Conservation (phyloP, 2,888 invertebrate genomes). For the Leuctra nigra region DNA sequence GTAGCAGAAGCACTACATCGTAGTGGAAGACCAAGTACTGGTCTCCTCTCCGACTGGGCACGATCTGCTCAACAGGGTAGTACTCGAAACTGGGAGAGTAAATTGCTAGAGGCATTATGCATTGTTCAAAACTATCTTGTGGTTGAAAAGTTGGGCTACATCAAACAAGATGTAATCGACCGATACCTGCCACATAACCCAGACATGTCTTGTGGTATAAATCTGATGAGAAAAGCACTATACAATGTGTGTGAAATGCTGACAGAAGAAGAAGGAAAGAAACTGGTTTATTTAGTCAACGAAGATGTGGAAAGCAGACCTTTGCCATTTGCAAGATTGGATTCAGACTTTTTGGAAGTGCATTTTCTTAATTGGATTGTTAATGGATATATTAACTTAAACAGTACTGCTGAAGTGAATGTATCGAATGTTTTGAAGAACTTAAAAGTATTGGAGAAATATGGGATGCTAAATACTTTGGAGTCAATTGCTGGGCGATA, state of each 20-base stretch:
- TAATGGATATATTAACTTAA: conserved; percentile 31
- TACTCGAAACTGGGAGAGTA: conserved; percentile 40
- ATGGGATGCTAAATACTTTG: conserved; percentile 1
- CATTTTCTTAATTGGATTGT: conserved; percentile 37
- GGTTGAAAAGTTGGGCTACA: conserved; percentile 40
- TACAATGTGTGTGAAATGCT: conserved; percentile 44
- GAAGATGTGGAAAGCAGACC: conserved; percentile 31
- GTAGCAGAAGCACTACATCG: conserved; percentile 13
- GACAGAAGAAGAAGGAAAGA: conserved; percentile 34
- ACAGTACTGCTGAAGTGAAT: conserved; percentile 23
- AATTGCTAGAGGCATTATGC: conserved; percentile 47
- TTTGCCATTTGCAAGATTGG: conserved; percentile 30
- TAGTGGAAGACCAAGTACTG: conserved; percentile 7
- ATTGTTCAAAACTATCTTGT: conserved; percentile 43
- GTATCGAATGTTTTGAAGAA: conserved; percentile 9
- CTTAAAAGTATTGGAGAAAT: conserved; percentile 19
- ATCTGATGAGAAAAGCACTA: conserved; percentile 42
- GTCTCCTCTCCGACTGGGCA: conserved; percentile 25
- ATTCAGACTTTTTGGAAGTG: conserved; percentile 35
- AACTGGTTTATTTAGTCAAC: conserved; percentile 31
- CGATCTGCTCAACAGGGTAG: not conserved
- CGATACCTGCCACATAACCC: conserved; percentile 39
- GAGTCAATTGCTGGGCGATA: conserved; percentile 8
- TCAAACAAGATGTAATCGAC: conserved; percentile 32
- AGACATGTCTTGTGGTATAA: conserved; percentile 38